These are phyloP conservation scores for Chaetodon trifasciatus DNA, from an alignment of 2,797 vertebrate genomes.

Conservation along the genomic window DNA sequence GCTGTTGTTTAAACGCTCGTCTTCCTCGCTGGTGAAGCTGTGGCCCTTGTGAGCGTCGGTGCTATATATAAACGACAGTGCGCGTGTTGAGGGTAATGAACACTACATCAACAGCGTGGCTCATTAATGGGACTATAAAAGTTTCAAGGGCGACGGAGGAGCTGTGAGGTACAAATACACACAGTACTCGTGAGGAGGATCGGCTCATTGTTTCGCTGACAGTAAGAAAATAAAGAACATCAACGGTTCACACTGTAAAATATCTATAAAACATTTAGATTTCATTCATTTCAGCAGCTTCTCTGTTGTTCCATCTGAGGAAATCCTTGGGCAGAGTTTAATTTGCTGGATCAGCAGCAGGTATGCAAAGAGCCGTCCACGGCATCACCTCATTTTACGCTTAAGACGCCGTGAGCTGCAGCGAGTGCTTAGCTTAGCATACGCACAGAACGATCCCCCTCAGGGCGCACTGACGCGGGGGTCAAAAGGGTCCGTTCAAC, in stretches of 20 bases:
- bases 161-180: background rate
- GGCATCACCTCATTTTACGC: conserved; percentile 50
- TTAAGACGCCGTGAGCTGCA: conserved; percentile 57
- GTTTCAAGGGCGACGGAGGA: background rate
- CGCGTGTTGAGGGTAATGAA: background rate
- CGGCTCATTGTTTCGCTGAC: background rate
- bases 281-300: conserved; percentile 30
- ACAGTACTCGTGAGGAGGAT: background rate
- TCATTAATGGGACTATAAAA: background rate
- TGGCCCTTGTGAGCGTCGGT: too few species aligned
- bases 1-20: background rate
- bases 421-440: conserved; percentile 64
- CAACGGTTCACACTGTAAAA: conserved; percentile 2
- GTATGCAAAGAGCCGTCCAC: conserved; percentile 43
- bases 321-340: conserved; percentile 40
- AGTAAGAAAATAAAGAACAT: background rate
- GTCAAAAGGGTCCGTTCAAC: conserved; percentile 46
- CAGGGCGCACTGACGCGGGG: conserved; percentile 18
- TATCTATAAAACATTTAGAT: conserved; percentile 24
- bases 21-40: background rate
- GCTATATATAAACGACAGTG: background rate
- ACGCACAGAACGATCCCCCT: conserved; percentile 31
- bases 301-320: conserved; percentile 43
- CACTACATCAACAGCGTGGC: background rate
- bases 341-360: conserved; percentile 58